Evolutionary conservation across 2,797 vertebrate species (phyloP).

Genomic region (Microtus obscurus): DNA sequence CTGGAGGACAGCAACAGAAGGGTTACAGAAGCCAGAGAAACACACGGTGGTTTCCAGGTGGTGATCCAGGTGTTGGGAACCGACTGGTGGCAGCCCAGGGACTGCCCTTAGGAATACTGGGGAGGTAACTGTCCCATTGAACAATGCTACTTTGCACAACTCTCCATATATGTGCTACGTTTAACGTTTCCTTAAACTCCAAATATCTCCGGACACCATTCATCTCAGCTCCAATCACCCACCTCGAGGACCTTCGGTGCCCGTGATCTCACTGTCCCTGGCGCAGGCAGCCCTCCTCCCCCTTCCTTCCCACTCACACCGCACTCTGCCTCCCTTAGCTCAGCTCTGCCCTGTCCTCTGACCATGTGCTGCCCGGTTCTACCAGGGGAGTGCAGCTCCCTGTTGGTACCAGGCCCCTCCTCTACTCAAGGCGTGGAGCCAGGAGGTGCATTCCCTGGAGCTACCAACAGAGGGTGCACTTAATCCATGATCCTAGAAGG

Average conservation of each 20-base stretch:
- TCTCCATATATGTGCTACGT: neutral
- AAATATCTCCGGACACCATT: neutral
- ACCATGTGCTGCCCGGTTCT: too few relatives aligned
- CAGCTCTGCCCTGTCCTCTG: neutral
- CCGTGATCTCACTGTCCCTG: neutral
- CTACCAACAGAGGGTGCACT: neutral
- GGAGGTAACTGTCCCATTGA: neutral
- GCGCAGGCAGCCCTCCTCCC: too few relatives aligned
- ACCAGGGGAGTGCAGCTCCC: too few relatives aligned
- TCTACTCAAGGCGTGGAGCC: neutral
- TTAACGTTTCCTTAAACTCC: neutral
- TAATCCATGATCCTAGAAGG: accelerated
- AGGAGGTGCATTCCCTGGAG: neutral
- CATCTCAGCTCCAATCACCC: neutral
- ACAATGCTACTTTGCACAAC: neutral
- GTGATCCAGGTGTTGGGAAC: neutral
- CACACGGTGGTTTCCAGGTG: neutral
- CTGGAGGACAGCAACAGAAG: accelerated
- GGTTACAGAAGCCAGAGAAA: neutral
- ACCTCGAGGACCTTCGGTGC: neutral
- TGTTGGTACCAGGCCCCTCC: neutral
- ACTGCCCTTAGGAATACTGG: neutral
- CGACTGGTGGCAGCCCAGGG: neutral
- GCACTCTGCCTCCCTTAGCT: neutral
- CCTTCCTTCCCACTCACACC: neutral